Percentiles rank a stretch among this genome's conserved stretches.
Evolutionary conservation across 2,888 invertebrate genomes (phyloP).

Genomic region (Crematogaster levior): DNA sequence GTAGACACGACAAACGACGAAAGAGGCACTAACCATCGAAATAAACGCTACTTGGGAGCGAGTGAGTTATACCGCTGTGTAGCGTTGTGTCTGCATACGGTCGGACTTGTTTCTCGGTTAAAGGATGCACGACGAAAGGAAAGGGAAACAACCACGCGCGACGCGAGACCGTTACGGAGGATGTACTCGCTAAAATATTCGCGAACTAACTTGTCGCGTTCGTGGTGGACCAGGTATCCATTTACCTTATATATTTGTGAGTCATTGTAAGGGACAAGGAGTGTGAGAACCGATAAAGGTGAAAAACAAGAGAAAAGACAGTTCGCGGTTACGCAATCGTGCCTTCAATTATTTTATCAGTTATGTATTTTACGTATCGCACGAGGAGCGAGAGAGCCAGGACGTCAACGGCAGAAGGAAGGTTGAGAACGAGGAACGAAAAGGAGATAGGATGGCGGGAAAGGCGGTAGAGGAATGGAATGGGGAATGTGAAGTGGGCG

Average conservation of each 20-base stretch:
- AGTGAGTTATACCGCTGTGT: slow-evolving; percentile 32
- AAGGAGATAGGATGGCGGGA: slow-evolving; percentile 65
- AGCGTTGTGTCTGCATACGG: slow-evolving; percentile 43
- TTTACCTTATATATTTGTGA: neutral
- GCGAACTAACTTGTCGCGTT: slow-evolving; percentile 28
- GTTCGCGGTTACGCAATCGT: slow-evolving; percentile 39
- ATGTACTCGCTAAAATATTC: slow-evolving; percentile 54
- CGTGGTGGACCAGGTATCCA: slow-evolving; percentile 32
- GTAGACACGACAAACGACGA: slow-evolving; percentile 46
- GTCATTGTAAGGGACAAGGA: neutral
- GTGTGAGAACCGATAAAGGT: neutral
- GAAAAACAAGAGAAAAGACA: slow-evolving; percentile 39
- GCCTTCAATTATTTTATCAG: slow-evolving; percentile 74
- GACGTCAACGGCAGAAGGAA: slow-evolving; percentile 51
- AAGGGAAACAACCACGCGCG: slow-evolving; percentile 41
- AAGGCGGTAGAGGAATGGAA: slow-evolving; percentile 47
- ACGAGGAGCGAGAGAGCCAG: slow-evolving; percentile 38
- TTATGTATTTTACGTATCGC: slow-evolving; percentile 68
- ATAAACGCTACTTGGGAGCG: slow-evolving; percentile 49
- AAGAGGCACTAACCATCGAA: slow-evolving; percentile 52
- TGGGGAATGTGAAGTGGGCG: slow-evolving; percentile 59
- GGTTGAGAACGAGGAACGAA: slow-evolving; percentile 63
- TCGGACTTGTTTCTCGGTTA: slow-evolving; percentile 40
- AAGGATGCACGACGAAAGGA: slow-evolving; percentile 21
- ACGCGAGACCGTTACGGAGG: slow-evolving; percentile 36